Conservation (phyloP, 2,113 vertebrate genomes). For the Arothron firmamentum region DNA sequence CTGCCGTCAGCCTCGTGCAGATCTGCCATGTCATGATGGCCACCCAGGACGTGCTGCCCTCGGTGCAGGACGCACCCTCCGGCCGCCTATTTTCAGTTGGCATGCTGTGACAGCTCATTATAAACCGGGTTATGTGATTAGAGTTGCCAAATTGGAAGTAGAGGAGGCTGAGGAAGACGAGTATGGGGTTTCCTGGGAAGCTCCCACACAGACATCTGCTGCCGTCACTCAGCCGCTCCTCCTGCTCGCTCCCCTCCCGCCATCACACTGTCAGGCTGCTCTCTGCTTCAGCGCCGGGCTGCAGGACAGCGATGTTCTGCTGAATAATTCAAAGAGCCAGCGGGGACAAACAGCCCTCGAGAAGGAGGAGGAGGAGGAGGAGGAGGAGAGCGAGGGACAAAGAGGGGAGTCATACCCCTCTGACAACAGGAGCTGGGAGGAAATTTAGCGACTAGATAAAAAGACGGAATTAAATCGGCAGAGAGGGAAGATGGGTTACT, state of each 20-base stretch:
- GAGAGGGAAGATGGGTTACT: not conserved
- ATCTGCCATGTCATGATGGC: conserved; percentile 63
- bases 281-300: conserved; percentile 31
- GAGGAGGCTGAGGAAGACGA: conserved; percentile 44
- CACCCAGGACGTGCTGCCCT: conserved; percentile 40
- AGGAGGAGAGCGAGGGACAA: conserved; percentile 10
- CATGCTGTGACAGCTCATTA: conserved; percentile 48
- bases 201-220: conserved; percentile 64
- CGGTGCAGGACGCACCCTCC: conserved; percentile 6
- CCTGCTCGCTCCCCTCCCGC: conserved; percentile 14
- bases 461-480: conserved; percentile 25
- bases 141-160: conserved; percentile 21
- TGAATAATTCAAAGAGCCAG: conserved; percentile 57
- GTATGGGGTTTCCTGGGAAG: conserved; percentile 66
- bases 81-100: conserved; percentile 60
- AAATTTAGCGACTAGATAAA: conserved; percentile 7
- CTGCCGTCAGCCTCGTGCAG: conserved; percentile 24
- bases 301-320: conserved; percentile 31
- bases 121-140: conserved; percentile 44
- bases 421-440: conserved; percentile 24
- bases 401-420: conserved; percentile 22
- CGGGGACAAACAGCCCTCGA: conserved; percentile 37
- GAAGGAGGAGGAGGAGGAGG: conserved; percentile 15
- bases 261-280: conserved; percentile 15
- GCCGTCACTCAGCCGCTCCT: conserved; percentile 51